Conservation (phyloP, 30 jellyfish, hydroid and myxozoan genomes). For the Euphysa ruthae region DNA sequence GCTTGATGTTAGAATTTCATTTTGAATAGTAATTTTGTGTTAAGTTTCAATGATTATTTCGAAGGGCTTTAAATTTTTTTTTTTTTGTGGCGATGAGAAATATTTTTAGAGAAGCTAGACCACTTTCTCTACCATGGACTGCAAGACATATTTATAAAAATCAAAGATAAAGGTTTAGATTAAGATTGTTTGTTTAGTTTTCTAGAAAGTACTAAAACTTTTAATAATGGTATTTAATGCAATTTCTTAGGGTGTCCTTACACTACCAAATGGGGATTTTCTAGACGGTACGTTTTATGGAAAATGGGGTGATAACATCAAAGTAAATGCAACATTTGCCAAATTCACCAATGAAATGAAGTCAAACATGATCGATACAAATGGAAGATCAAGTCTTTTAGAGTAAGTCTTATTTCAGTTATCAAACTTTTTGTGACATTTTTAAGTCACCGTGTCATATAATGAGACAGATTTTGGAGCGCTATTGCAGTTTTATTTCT, state of each 20-base stretch:
- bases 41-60: no score
- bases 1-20: no score
- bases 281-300: constrained; percentile 80
- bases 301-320: constrained; percentile 87
- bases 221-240: background rate
- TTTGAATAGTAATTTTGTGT: no score
- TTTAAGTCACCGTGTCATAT: no score
- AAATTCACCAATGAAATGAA: constrained; percentile 57
- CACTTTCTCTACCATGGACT: no score
- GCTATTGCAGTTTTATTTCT: no score
- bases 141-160: background rate
- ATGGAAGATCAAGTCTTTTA: background rate
- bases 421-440: no score
- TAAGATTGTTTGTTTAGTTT: background rate
- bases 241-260: constrained; percentile 56
- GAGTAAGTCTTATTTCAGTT: background rate
- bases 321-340: constrained; percentile 61
- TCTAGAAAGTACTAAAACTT: background rate
- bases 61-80: no score
- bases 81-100: no score
- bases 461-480: no score
- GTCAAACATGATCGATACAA: background rate
- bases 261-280: constrained; percentile 86
- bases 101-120: no score
- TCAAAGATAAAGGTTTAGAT: background rate